Conservation (phyloP, 2,797 vertebrate species). For the Gambelia wislizenii region DNA sequence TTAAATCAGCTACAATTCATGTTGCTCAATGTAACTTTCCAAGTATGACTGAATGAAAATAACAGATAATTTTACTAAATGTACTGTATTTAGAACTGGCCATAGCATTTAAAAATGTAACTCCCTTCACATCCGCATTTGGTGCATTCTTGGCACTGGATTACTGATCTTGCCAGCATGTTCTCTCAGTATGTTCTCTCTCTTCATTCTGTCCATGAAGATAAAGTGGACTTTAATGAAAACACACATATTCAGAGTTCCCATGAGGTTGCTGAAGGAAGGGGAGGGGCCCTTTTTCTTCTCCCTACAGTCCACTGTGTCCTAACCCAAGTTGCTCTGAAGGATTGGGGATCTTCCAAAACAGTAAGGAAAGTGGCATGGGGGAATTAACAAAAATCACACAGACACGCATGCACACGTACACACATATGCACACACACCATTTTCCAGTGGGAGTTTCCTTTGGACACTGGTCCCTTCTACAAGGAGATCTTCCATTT, state of each 20-base stretch:
- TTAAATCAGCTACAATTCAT: not conserved
- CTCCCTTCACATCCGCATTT: conserved; percentile 40
- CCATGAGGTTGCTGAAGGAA: not conserved
- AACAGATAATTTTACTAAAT: conserved; percentile 51
- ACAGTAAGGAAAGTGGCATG: not conserved
- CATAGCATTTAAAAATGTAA: conserved; percentile 33
- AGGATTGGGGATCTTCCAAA: not conserved
- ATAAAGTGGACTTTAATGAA: not conserved
- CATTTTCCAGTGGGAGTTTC: not conserved
- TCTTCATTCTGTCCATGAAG: not conserved
- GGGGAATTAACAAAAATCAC: not conserved
- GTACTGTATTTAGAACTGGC: conserved; percentile 58
- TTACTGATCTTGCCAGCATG: conserved; percentile 42
- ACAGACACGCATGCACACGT: too few relatives aligned
- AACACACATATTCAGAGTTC: not conserved
- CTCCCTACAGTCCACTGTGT: too few relatives aligned
- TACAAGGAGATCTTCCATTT: not conserved
- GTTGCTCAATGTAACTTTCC: not conserved
- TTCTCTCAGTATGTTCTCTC: not conserved
- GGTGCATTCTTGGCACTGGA: conserved; percentile 31
- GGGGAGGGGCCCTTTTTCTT: not conserved
- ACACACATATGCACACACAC: too few relatives aligned
- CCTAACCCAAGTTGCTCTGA: not conserved
- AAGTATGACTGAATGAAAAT: conserved; percentile 49
- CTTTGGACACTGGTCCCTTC: not conserved